Evolutionary conservation across 2,888 invertebrate genomes (phyloP).

Genomic region (Atrina japonica): DNA sequence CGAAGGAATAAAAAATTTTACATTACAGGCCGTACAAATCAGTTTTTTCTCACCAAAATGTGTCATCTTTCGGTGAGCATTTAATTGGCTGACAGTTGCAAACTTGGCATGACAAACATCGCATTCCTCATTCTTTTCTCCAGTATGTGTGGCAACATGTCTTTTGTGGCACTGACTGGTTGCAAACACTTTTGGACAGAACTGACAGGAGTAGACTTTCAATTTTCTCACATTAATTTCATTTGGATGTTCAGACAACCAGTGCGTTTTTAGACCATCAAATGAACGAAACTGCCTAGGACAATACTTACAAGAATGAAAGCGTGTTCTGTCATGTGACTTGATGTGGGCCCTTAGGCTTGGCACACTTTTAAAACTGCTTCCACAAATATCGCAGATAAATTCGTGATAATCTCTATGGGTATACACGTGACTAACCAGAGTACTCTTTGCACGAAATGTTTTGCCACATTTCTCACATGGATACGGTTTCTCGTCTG

Average conservation of each 20-base stretch:
- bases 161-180: conserved; percentile 40
- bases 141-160: conserved; percentile 46
- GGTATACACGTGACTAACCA: conserved; percentile 38
- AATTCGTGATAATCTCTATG: conserved; percentile 44
- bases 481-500: conserved; percentile 39
- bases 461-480: conserved; percentile 46
- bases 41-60: conserved; percentile 16
- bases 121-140: conserved; percentile 44
- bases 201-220: conserved; percentile 34
- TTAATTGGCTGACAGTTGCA: conserved; percentile 36
- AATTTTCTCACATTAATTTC: conserved; percentile 13
- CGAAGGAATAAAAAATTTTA: conserved; percentile 23
- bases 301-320: conserved; percentile 33
- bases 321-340: conserved; percentile 21
- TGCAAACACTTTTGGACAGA: conserved; percentile 46
- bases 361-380: conserved; percentile 32
- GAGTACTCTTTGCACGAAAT: conserved; percentile 40
- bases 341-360: conserved; percentile 26
- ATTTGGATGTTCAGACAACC: conserved; percentile 21
- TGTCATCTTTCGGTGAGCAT: conserved; percentile 40
- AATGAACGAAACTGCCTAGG: conserved; percentile 21
- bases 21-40: conserved; percentile 14
- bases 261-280: conserved; percentile 35
- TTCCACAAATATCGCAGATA: conserved; percentile 42
- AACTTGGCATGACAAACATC: conserved; percentile 36